Evolutionary conservation across 2,797 vertebrate species (phyloP).

Genomic region (Clarias fuscus): DNA sequence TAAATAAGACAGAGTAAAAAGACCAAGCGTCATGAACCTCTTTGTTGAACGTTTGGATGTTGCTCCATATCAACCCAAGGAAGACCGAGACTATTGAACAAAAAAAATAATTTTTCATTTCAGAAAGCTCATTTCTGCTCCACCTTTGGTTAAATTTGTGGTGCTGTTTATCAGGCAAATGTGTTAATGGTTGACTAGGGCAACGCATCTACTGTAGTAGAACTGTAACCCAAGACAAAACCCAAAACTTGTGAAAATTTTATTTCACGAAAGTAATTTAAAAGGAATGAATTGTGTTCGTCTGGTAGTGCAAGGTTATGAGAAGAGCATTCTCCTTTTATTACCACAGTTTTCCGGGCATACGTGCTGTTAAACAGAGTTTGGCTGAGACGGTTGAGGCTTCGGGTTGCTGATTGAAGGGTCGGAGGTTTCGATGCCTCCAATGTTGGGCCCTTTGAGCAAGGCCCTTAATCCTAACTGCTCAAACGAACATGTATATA

Average conservation of each 20-base stretch:
- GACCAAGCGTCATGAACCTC: not conserved
- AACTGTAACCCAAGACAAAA: not conserved
- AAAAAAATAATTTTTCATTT: no score
- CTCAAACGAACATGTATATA: no score
- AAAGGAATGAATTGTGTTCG: not conserved
- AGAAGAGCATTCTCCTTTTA: not conserved
- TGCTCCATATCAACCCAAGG: not conserved
- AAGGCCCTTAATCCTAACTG: no score
- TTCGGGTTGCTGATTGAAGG: no score
- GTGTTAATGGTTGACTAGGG: not conserved
- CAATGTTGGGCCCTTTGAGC: no score
- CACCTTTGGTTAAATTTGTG: not conserved
- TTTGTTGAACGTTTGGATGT: not conserved
- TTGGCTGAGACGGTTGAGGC: no score
- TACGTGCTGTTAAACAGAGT: not conserved
- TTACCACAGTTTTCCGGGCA: no score
- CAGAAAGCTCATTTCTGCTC: not conserved
- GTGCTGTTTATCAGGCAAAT: constrained; percentile 9
- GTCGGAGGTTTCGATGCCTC: no score
- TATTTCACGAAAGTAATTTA: not conserved
- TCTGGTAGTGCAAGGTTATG: not conserved
- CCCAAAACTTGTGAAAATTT: not conserved
- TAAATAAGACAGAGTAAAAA: not conserved
- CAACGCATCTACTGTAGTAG: not conserved
- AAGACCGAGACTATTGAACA: not conserved